phyloP scores from a whole-genome alignment of 2,888 invertebrate species.

The Parelbella ahira region DNA sequence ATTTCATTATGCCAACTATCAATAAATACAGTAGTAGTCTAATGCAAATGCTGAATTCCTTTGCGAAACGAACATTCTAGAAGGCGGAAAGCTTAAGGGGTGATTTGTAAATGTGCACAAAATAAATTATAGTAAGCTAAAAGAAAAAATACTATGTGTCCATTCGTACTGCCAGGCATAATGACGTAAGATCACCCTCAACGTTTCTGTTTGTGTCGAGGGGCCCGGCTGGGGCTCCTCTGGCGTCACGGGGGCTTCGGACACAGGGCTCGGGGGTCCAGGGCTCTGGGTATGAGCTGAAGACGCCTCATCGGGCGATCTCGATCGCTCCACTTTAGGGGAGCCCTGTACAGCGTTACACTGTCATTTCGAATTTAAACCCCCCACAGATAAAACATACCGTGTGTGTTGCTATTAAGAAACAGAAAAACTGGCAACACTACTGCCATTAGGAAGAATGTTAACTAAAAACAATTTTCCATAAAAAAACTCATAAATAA shows the following conservation, averaged over 20 bases:
- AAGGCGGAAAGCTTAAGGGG: conserved; percentile 29
- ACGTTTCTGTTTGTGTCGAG: conserved; percentile 57
- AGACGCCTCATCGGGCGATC: conserved; percentile 52
- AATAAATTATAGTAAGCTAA: conserved; percentile 64
- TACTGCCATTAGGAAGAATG: background rate
- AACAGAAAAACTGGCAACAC: background rate
- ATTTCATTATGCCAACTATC: conserved; percentile 20
- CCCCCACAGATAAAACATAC: background rate
- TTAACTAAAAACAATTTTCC: conserved; percentile 5
- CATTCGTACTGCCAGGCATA: conserved; percentile 79
- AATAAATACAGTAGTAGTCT: conserved; percentile 3
- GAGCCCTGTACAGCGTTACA: conserved; percentile 49
- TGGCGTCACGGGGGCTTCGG: conserved; percentile 41
- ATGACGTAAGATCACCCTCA: conserved; percentile 75
- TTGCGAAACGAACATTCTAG: conserved; percentile 42
- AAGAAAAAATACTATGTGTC: conserved; percentile 69
- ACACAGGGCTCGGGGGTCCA: conserved; percentile 42
- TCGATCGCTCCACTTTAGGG: conserved; percentile 46
- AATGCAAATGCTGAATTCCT: conserved; percentile 77
- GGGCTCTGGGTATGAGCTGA: conserved; percentile 45
- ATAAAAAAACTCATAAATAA: conserved; percentile 32
- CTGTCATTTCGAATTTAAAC: conserved; percentile 16
- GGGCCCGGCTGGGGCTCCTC: conserved; percentile 60
- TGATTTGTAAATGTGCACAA: conserved; percentile 58
- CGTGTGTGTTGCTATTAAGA: conserved; percentile 1